A percentile compares a stretch with the other conserved stretches of the same genome.
phyloP scores from a whole-genome alignment of 2,797 vertebrate species.

The Morus bassanus region DNA sequence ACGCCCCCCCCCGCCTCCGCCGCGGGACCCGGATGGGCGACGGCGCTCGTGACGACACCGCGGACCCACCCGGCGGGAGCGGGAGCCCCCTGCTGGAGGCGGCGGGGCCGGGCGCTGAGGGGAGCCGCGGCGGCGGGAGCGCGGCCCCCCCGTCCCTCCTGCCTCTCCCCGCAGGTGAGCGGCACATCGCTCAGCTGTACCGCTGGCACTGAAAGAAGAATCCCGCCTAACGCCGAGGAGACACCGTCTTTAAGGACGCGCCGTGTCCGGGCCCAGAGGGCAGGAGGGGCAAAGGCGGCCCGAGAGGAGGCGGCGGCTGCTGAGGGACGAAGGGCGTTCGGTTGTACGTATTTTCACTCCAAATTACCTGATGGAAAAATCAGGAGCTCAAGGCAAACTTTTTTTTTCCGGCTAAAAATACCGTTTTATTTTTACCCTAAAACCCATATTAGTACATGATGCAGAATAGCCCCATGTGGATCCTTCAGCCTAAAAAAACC shows the following conservation, averaged over 20 bases:
- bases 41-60: background rate
- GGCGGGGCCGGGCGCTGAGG: background rate
- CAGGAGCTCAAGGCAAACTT: background rate
- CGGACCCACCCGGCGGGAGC: background rate
- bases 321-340: background rate
- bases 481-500: background rate
- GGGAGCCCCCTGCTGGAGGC: background rate
- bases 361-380: background rate
- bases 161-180: too few relatives aligned
- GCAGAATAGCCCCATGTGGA: background rate
- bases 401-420: slow-evolving; percentile 5
- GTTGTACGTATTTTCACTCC: background rate
- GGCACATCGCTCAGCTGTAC: too few relatives aligned
- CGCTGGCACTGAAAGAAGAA: background rate
- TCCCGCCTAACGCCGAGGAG: background rate
- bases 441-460: background rate
- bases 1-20: background rate
- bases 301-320: background rate
- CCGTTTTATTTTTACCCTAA: slow-evolving; percentile 21
- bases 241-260: fast-evolving
- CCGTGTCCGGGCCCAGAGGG: fast-evolving
- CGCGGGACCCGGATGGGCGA: background rate
- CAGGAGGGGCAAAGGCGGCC: background rate
- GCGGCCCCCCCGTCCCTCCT: too few relatives aligned
- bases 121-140: too few relatives aligned